Evolutionary conservation across 2,113 vertebrate genomes (phyloP), one percentile per base, ranked within the genome.

Genomic region (Hippocampus barbouri): DNA sequence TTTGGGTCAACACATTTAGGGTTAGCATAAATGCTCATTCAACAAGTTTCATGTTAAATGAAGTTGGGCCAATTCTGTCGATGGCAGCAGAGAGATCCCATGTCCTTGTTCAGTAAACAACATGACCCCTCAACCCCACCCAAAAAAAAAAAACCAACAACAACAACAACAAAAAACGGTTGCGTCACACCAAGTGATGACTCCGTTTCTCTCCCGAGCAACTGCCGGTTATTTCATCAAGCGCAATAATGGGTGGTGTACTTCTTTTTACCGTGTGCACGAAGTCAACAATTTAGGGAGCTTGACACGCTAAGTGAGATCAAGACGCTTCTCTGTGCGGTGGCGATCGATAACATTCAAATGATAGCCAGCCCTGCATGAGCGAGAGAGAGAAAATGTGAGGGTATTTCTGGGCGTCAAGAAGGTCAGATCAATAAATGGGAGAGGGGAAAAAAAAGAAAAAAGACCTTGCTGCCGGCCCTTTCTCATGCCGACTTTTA

Each of bases 371-470:
- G 23, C 64, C 12, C 64, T 27, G 15, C 40, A 20, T 11, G 8
- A 40, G 34, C 1, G 8, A 76, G 57, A 65, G 41, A 74, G 71
- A 75, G 70, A 70, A 82, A 84, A 84, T 69, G 71, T 78, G 77
- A 62, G 63, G 49, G 70, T 77, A 76, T 80, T 83, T 85, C 72
- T 82, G 78, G 77, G 83, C 69, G 80, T 68, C 69, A 89, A 65
- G 82, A 90, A 89, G 89, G 87, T 89, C 83, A 89, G 79, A 91
- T 90, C 86, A 86, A 91, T 90, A 88, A 78, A 78, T 77, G 43
- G 43, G 43, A 25, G 43, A 12, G 43, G 1, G 83, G 86, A 15
- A 27, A 83, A 89, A 78, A 86, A 21, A 25, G 27, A 76, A 87
- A 85, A 78, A 81, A 78, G 72, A 49, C 71, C 68, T 43, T 76